A percentile compares a stretch with the other conserved stretches of the same genome.
These are phyloP conservation scores for Falcunculus frontatus DNA, from an alignment of 2,113 vertebrate genomes.

Conservation along the genomic window DNA sequence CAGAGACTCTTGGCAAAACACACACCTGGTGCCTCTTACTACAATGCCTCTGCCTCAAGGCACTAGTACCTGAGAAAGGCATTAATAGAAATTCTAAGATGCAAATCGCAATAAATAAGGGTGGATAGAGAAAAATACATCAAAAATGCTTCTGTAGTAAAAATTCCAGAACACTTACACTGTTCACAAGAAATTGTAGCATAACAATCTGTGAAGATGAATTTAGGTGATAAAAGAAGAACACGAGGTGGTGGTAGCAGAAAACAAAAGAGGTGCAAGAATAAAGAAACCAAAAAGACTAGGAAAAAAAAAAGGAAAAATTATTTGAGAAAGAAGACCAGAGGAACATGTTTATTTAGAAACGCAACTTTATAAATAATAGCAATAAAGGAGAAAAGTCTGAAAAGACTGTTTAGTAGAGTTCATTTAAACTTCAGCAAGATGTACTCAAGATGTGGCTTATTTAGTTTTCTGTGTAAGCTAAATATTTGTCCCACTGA, in stretches of 20 bases:
- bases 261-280: not conserved
- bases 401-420: not conserved
- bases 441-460: not conserved
- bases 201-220: not conserved
- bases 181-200: not conserved
- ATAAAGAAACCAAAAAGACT: not conserved
- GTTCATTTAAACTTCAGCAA: not conserved
- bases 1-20: not conserved
- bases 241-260: fast-evolving
- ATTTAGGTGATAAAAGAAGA: not conserved
- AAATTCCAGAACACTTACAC: not conserved
- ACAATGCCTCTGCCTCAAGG: not conserved
- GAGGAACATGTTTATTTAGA: not conserved
- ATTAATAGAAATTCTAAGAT: not conserved
- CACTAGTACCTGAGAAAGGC: not conserved
- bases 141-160: not conserved
- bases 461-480: not conserved
- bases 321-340: not conserved
- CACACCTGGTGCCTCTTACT: not conserved
- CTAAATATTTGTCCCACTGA: not conserved
- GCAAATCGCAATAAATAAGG: not conserved
- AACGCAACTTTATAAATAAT: not conserved
- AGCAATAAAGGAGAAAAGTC: not conserved
- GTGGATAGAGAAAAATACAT: not conserved
- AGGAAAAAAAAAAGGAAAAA: not conserved